Evolutionary conservation across 2,888 invertebrate genomes (phyloP).

Genomic region (Scrobipalpa atriplicella): DNA sequence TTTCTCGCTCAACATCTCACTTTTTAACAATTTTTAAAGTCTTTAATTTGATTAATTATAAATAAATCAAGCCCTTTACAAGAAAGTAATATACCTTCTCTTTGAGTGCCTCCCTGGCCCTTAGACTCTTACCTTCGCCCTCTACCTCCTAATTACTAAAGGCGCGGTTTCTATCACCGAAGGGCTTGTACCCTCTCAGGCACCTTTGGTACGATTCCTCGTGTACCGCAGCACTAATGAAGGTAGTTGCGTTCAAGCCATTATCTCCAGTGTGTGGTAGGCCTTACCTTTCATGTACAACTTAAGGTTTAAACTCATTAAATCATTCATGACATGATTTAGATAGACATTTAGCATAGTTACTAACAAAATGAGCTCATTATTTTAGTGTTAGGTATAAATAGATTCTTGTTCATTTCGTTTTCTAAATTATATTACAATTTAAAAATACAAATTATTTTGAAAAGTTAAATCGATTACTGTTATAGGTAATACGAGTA

Average conservation of each 20-base stretch:
- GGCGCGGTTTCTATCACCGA: neutral
- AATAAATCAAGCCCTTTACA: neutral
- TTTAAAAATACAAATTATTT: no score
- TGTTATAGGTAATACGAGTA: no score
- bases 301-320: neutral
- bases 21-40: no score
- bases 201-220: slow-evolving; percentile 21
- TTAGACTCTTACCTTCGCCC: neutral
- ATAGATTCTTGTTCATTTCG: no score
- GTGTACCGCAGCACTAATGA: slow-evolving; percentile 15
- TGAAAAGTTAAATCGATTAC: no score
- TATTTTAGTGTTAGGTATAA: neutral
- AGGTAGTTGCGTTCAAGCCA: slow-evolving; percentile 2
- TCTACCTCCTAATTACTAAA: neutral
- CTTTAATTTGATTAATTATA: neutral
- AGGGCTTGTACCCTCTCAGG: slow-evolving; percentile 8
- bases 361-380: neutral
- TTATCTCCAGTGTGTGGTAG: neutral
- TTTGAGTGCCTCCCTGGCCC: neutral
- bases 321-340: neutral
- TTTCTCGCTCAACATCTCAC: no score
- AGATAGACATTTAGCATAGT: neutral
- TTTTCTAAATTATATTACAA: no score
- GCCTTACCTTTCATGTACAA: slow-evolving; percentile 6
- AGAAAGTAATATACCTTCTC: neutral